Base-by-base conservation (phyloP, 1,140 invertebrate species). In the Polypedilum vanderplanki region DNA sequence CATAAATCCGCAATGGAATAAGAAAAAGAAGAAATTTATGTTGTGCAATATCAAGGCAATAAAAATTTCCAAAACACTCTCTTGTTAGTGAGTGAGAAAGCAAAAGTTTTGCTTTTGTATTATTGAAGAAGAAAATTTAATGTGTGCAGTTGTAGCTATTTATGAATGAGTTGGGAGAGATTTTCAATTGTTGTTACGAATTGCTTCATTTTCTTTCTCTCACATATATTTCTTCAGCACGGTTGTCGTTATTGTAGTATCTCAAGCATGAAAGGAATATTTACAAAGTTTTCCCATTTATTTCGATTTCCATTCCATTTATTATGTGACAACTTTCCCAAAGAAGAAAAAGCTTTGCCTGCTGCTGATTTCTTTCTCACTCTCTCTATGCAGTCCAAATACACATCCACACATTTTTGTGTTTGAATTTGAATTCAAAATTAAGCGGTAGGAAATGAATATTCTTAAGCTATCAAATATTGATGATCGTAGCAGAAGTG, bases 391-490 rank as follows among this genome's bases (percentile, higher is more conserved):
- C 12, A 12, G 12, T 57, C 46, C 46, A 57, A 15, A 15, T n/a
- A 57, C 0, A 57, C 1, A 57, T 12, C n/a, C n/a, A n/a, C n/a
- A n/a, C n/a, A n/a, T n/a, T n/a, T n/a, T n/a, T n/a, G n/a, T n/a
- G n/a, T n/a, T 4, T 57, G 46, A 57, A 57, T 57, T 57, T 57
- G 46, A 57, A 57, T 57, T n/a, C 10, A 15, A 57, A 57, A 57
- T 57, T 57, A 57, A 57, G 46, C 46, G 46, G 46, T 57, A 57
- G 46, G 46, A 57, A 57, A 57, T 70, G 65, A 70, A 70, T 70
- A 70, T 20, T 20, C 65, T 8, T 10, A n/a, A n/a, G 65, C 15
- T 17, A 70, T 70, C 65, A 70, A 70, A 70, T 70, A 70, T 70
- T 70, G 17, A 70, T 70, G 65, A 70, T 70, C 20, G 17, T 70